These are phyloP conservation scores for Oxycera nigricornis DNA, from an alignment of 2,888 invertebrate genomes.

Conservation along the genomic window DNA sequence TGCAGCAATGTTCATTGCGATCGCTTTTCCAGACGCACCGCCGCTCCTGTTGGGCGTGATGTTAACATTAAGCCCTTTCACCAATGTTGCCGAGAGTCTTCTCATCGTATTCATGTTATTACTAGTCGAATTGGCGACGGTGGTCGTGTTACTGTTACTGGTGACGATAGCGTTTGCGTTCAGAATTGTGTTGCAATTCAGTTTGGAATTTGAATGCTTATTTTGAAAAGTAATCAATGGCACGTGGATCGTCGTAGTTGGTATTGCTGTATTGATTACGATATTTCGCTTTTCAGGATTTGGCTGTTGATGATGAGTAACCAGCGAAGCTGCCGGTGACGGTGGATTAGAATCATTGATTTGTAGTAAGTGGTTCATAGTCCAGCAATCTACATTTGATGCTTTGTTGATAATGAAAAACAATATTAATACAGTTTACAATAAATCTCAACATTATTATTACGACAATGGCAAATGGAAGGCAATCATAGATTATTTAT, in stretches of 20 bases:
- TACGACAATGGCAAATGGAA: no score
- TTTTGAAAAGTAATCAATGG: slow-evolving; percentile 57
- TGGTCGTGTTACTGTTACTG: slow-evolving; percentile 22
- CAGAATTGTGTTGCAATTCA: background rate
- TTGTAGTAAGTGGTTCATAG: slow-evolving; percentile 52
- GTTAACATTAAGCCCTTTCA: slow-evolving; percentile 20
- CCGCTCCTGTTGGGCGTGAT: background rate
- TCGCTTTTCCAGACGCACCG: background rate
- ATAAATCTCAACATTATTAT: no score
- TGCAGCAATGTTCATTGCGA: slow-evolving; percentile 32
- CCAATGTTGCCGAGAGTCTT: slow-evolving; percentile 4
- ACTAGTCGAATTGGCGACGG: slow-evolving; percentile 25
- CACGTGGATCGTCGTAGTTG: slow-evolving; percentile 47
- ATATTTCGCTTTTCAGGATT: slow-evolving; percentile 55
- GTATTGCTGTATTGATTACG: slow-evolving; percentile 42
- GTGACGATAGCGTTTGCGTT: slow-evolving; percentile 6
- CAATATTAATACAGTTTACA: no score
- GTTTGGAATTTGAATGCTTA: slow-evolving; percentile 50
- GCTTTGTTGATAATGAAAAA: slow-evolving; percentile 50
- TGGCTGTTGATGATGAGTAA: slow-evolving; percentile 50
- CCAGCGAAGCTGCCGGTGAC: slow-evolving; percentile 42
- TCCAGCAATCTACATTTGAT: slow-evolving; percentile 59
- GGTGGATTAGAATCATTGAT: slow-evolving; percentile 41
- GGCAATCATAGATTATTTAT: no score
- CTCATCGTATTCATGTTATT: background rate